These are phyloP conservation scores for Apodemus agrarius DNA, from an alignment of 2,797 vertebrate species.

Conservation along the genomic window DNA sequence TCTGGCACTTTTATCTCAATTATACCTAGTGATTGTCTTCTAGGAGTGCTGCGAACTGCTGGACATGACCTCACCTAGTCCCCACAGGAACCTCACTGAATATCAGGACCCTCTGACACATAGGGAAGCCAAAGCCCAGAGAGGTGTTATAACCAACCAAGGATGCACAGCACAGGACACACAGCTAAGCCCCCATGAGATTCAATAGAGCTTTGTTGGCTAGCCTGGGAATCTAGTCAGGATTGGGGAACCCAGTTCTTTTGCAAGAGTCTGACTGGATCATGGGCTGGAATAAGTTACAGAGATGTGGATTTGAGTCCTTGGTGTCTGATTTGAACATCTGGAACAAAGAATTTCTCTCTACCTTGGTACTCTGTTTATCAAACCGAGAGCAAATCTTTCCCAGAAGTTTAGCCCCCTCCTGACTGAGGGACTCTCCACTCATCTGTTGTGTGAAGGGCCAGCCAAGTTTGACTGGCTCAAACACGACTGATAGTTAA, in stretches of 20 bases:
- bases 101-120: not conserved
- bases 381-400: not conserved
- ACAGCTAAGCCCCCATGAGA: not conserved
- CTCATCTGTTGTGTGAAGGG: not conserved
- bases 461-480: not conserved
- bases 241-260: not conserved
- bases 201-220: not conserved
- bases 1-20: not conserved
- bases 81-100: not conserved
- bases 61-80: not conserved
- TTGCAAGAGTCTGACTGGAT: not conserved
- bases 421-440: not conserved
- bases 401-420: not conserved
- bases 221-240: not conserved
- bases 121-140: not conserved
- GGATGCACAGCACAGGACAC: not conserved
- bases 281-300: not conserved
- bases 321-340: not conserved
- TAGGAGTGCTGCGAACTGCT: not conserved
- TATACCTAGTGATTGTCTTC: not conserved
- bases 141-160: not conserved
- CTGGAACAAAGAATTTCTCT: not conserved
- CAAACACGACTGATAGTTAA: slow-evolving; percentile 13
- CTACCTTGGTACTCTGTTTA: not conserved
- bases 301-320: not conserved